Evolutionary conservation across 2,888 invertebrate species (phyloP), one percentile per base, ranked within the genome.

Genomic region (Patella caerulea): DNA sequence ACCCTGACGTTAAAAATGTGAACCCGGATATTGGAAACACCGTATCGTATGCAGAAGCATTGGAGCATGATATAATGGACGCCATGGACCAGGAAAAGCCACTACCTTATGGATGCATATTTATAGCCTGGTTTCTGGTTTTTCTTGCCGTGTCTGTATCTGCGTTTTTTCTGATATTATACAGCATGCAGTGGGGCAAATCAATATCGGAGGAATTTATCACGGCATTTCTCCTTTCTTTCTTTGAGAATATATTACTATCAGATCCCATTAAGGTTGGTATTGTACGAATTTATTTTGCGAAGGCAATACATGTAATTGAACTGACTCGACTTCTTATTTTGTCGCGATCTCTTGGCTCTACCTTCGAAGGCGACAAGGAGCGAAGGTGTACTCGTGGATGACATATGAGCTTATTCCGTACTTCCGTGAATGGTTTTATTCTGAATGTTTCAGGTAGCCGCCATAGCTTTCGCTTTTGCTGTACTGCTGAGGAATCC

Each of bases 121-220:
- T 85, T 77, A 79, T 91, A 24, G 90, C 89, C 19, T 92, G 92
- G 92, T 56, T 87, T 3, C 80, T 92, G 45, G 85, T 88, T 15
- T 72, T 88, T 9, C 53, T 86, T 12, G 83, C 86, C 17, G 88
- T 91, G 54, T 34, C 82, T 5, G 84, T 86, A 2, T 89, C 90
- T 9, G 86, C 88, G 56, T 90, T 92, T 86, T 92, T 92, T 83
- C 86, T 91, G 24, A 87, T 92, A 86, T 86, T 92, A 15, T 92
- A 91, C 86, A 92, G 91, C 75, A 89, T 92, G 81, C 84, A 91
- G 81, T 92, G 92, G 88, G 92, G 92, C 2, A 90, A 91, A 81
- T 88, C 87, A 71, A 91, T 91, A 75, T 90, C 92, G 1, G 90
- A 90, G 54, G 88, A 91, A 79, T 93, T 92, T 92, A 86, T 93